Base-by-base conservation (phyloP, 2,113 vertebrate species). In the Myrmophylax atrothorax region DNA sequence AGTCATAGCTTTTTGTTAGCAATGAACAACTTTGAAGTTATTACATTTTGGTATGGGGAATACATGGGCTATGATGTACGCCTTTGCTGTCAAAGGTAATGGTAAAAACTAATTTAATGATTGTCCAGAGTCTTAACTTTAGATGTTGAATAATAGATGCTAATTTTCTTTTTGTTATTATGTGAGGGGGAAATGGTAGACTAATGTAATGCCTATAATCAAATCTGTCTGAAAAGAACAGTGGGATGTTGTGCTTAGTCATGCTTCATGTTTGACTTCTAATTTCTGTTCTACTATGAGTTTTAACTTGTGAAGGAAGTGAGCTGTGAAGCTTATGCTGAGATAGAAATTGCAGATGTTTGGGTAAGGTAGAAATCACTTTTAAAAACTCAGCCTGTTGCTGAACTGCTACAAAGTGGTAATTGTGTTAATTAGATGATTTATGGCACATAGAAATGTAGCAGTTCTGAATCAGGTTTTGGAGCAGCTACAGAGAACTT, bases 201-300 rank as follows among this genome's bases (percentile, higher is more conserved):
- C 35, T 88, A 66, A 35, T 3, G 2, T 60, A 75, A 75, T 0
- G 0, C 28, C n/a, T 91, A 2, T 75, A 53, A 85, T 88, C 18
- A 44, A 44, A 44, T 84, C 35, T 67, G 63, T 90, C 76, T 93
- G 89, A 89, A 64, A 62, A 92, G 83, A 92, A 74, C 67, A 93
- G n/a, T 80, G 44, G 42, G 50, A 14, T 55, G 49, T 77, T 29
- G 4, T 94, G 80, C 80, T 91, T 91, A 89, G 88, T 94, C 87
- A 56, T 86, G 68, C 76, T 84, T 84, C 1, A 1, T 64, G 35
- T 84, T 92, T 88, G 81, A 63, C 35, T 88, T 73, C 18, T 68
- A 44, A 70, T 87, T 90, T 77, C 52, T 93, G 3, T 84, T 81
- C 38, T 75, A 4, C 81, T 75, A 0, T 55, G 52, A 80, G 55